These are phyloP conservation scores for Phyllotreta cruciferae DNA, from an alignment of 2,888 invertebrate species.

Conservation along the genomic window DNA sequence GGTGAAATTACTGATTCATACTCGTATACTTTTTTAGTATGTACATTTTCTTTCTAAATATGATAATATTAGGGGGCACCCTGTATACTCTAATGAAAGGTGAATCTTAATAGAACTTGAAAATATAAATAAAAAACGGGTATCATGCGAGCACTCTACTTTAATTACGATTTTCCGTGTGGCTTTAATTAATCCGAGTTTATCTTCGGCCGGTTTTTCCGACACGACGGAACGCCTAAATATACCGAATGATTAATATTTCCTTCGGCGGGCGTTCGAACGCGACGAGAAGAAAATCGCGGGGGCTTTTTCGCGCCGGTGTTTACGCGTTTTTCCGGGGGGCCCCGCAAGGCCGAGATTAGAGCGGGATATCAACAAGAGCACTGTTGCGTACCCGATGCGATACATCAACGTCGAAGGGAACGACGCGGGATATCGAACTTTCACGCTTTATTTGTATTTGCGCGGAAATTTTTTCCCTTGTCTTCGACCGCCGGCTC, in stretches of 20 bases:
- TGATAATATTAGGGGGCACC: no score
- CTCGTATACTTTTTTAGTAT: no score
- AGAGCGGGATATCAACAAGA: slow-evolving; percentile 25
- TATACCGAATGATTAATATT: slow-evolving; percentile 25
- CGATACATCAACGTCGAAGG: slow-evolving; percentile 38
- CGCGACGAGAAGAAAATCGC: slow-evolving; percentile 1
- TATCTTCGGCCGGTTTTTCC: slow-evolving; percentile 25
- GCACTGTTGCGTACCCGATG: slow-evolving; percentile 35
- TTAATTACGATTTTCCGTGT: slow-evolving; percentile 30
- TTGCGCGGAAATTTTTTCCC: slow-evolving; percentile 30
- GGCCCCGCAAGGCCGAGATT: slow-evolving; percentile 22
- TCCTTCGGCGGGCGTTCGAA: slow-evolving; percentile 8
- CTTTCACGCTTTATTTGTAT: slow-evolving; percentile 36
- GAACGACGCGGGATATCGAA: slow-evolving; percentile 35
- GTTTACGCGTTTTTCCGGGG: slow-evolving; percentile 25
- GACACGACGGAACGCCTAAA: slow-evolving; percentile 23
- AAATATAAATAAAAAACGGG: slow-evolving; percentile 8
- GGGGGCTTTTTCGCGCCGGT: slow-evolving; percentile 25
- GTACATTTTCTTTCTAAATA: no score
- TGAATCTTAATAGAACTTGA: no score
- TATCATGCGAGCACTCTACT: slow-evolving; percentile 23
- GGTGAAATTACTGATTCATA: no score
- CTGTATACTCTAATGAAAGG: no score
- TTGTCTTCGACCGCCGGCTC: slow-evolving; percentile 22
- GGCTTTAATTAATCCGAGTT: slow-evolving; percentile 26